phyloP scores from a whole-genome alignment of 1,140 invertebrate species.

The Drosophila baimaii region DNA sequence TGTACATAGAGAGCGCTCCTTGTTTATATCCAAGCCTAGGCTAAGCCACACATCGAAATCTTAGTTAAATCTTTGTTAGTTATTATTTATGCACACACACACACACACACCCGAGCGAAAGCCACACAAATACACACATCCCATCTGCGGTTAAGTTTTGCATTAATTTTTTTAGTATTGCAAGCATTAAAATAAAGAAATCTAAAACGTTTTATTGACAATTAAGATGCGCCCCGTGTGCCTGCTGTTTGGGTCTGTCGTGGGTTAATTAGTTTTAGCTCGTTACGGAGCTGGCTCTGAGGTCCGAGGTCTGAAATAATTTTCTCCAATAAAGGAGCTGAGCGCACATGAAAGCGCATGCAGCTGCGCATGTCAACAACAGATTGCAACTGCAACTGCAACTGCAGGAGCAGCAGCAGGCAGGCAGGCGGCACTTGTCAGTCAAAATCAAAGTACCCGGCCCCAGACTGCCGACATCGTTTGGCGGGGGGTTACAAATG shows the following conservation, averaged over 20 bases:
- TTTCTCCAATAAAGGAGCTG: conserved; percentile 80
- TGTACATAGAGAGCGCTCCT: conserved; percentile 46
- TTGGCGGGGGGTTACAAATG: conserved; percentile 62
- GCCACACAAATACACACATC: conserved; percentile 31
- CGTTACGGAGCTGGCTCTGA: conserved; percentile 49
- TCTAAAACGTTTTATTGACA: conserved; percentile 78
- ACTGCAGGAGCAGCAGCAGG: conserved; percentile 34
- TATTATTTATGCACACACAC: conserved; percentile 76
- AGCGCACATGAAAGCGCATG: conserved; percentile 72
- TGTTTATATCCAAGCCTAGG: conserved; percentile 51
- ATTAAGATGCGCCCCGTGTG: conserved; percentile 57
- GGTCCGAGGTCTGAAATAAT: conserved; percentile 73
- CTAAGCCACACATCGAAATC: conserved; percentile 58
- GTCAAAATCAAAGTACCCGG: conserved; percentile 80
- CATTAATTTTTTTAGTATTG: conserved; percentile 73
- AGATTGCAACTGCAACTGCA: conserved; percentile 31
- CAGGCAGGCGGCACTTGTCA: conserved; percentile 78
- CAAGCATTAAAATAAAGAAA: conserved; percentile 78
- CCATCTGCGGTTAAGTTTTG: conserved; percentile 67
- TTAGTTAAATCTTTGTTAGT: conserved; percentile 82
- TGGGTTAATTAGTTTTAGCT: conserved; percentile 74
- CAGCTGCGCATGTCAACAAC: conserved; percentile 79
- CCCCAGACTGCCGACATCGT: conserved; percentile 70
- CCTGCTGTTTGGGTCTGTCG: conserved; percentile 37
- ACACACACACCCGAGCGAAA: conserved; percentile 20